Base-by-base conservation (phyloP, 2,888 invertebrate genomes). In the Phyllotreta striolata region DNA sequence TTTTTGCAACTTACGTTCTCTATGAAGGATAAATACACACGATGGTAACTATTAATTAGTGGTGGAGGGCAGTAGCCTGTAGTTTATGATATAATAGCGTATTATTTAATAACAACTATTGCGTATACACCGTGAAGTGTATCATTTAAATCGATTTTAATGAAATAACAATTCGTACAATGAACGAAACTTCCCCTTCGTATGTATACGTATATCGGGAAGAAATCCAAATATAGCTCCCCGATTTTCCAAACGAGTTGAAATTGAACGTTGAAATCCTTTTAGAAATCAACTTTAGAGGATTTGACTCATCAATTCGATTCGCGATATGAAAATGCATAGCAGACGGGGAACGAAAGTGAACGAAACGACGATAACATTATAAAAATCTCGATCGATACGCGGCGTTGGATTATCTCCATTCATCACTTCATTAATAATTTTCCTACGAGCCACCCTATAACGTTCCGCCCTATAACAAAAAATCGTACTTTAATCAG, bases 41-140 rank as follows among this genome's bases (percentile, higher is more conserved):
- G 64, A 57, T 52, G 63, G 63, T 60, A 69, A 67, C 59, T 61
- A 58, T 63, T 67, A 66, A 67, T 70, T 72, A 71, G 72, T 76
- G 78, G 78, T 78, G 77, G 76, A 77, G 77, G 77, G 76, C 76
- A 75, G 75, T 76, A 76, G 74, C 74, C 72, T 67, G 66, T 65
- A 66, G 62, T 63, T 63, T 62, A 60, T 57, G 24, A 24, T 24
- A 24, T 24, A 24, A 24, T 24, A 24, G 1, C 24, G 24, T 24
- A 24, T 24, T 62, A 56, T 10, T 44, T 46, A 37, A 41, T 46
- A 34, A 60, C n/a, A 34, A 60, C n/a, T 35, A 49, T 12, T 49
- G 6, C 39, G 14, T n/a, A n/a, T n/a, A n/a, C n/a, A n/a, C n/a
- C n/a, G n/a, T 10, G 13, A 14, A 62, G 39, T 40, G 39, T 34